A percentile compares a stretch with the other conserved stretches of the same genome.
These are phyloP conservation scores for Magallana angulata DNA, from an alignment of 1,140 invertebrate species.

Conservation along the genomic window DNA sequence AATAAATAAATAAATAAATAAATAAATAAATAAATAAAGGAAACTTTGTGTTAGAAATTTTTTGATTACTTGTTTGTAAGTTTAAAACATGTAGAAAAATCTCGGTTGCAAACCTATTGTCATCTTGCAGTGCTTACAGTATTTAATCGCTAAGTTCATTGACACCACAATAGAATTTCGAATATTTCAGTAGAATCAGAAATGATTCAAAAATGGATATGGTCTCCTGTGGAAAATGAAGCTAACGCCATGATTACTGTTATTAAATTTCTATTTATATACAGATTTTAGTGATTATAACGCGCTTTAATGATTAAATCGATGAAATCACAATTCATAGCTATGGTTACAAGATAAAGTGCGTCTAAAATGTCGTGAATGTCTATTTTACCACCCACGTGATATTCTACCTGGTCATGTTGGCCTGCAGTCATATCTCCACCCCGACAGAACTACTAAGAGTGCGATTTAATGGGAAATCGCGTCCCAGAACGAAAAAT, in stretches of 20 bases:
- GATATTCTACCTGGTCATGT: background rate
- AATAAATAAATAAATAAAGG: no score
- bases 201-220: background rate
- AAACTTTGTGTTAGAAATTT: no score
- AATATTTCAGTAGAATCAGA: background rate
- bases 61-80: no score
- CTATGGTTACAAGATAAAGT: constrained; percentile 11
- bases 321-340: constrained; percentile 14
- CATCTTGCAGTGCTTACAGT: no score
- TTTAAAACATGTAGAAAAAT: no score
- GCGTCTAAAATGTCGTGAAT: background rate
- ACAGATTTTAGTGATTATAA: background rate
- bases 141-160: no score
- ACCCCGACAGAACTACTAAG: background rate
- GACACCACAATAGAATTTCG: background rate
- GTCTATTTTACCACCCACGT: background rate
- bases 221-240: background rate
- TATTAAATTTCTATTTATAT: constrained; percentile 33
- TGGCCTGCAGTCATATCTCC: background rate
- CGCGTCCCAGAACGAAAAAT: no score
- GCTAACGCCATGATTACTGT: background rate
- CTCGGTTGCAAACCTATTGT: no score
- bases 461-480: no score
- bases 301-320: background rate
- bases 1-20: no score